Percentiles rank a stretch among this genome's conserved stretches.
These are phyloP conservation scores for Bedellia somnulentella DNA, from an alignment of 2,888 invertebrate species.

Conservation along the genomic window DNA sequence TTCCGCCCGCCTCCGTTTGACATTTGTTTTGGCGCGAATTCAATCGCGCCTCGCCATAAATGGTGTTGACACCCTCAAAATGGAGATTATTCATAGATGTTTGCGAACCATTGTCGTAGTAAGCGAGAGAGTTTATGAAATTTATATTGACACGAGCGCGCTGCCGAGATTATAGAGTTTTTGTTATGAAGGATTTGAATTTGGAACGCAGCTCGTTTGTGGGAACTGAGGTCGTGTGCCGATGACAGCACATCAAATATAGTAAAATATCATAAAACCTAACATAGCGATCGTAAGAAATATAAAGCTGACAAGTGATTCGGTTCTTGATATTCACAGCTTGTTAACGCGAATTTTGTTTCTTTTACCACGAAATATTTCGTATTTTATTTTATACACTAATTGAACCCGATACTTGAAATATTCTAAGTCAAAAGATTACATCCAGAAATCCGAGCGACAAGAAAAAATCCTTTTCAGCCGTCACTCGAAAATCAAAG, in stretches of 20 bases:
- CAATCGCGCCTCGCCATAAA: constrained; percentile 25
- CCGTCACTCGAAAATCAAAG: constrained; percentile 33
- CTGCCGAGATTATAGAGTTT: constrained; percentile 46
- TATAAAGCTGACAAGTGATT: too few species aligned
- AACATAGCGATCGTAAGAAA: neutral
- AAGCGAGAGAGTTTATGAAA: constrained; percentile 47
- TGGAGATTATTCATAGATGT: constrained; percentile 56
- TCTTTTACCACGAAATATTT: neutral
- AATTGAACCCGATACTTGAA: constrained; percentile 35
- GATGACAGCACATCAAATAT: constrained; percentile 36
- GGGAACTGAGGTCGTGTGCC: constrained; percentile 36
- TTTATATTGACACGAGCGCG: constrained; percentile 55
- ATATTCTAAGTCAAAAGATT: constrained; percentile 2
- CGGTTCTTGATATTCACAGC: too few species aligned
- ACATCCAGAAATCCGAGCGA: constrained; percentile 11
- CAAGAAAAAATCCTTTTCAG: constrained; percentile 21
- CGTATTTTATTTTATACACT: constrained; percentile 16
- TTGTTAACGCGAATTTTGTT: neutral
- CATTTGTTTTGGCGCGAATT: constrained; percentile 45
- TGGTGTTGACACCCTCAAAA: constrained; percentile 54
- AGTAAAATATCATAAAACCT: neutral
- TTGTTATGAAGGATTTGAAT: constrained; percentile 49
- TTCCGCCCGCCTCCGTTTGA: constrained; percentile 27
- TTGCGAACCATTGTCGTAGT: constrained; percentile 43
- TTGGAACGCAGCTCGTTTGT: constrained; percentile 26